Evolutionary conservation across 2,888 invertebrate genomes (phyloP).

Genomic region (Drepanosiphum platanoidis): DNA sequence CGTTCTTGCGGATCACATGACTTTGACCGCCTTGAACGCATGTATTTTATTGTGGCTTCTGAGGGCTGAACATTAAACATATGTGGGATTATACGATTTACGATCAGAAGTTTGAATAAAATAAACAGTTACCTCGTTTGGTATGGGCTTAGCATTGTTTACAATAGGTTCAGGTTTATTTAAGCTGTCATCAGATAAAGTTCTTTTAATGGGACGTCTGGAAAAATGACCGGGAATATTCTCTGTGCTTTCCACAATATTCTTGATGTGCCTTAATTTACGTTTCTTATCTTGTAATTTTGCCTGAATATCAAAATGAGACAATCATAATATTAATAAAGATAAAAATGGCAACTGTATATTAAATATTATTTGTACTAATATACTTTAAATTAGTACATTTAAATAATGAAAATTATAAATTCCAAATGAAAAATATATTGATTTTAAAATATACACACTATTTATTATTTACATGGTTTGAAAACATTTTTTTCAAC

Average conservation of each 20-base stretch:
- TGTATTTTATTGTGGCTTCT: slow-evolving; percentile 73
- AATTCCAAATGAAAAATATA: too few species aligned
- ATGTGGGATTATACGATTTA: background rate
- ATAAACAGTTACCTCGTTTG: slow-evolving; percentile 13
- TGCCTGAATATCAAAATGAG: slow-evolving; percentile 28
- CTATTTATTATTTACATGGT: background rate
- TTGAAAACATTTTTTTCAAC: background rate
- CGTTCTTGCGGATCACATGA: slow-evolving; percentile 72
- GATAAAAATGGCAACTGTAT: background rate
- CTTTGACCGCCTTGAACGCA: slow-evolving; percentile 81
- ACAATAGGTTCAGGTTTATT: slow-evolving; percentile 30
- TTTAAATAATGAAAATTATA: too few species aligned
- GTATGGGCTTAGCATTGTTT: slow-evolving; percentile 2
- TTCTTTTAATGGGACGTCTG: slow-evolving; percentile 41
- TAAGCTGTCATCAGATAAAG: slow-evolving; percentile 53
- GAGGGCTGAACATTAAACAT: slow-evolving; percentile 35
- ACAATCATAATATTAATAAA: background rate
- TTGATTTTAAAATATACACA: slow-evolving; percentile 5
- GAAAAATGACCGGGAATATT: slow-evolving; percentile 48
- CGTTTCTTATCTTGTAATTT: slow-evolving; percentile 61
- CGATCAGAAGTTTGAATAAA: too few species aligned
- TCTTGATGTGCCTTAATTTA: slow-evolving; percentile 54
- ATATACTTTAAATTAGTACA: background rate
- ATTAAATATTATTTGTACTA: background rate
- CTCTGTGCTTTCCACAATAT: slow-evolving; percentile 65